A percentile compares a stretch with the other conserved stretches of the same genome.
Evolutionary conservation across 2,888 invertebrate genomes (phyloP).

Genomic region (Amphimallon solstitiale): DNA sequence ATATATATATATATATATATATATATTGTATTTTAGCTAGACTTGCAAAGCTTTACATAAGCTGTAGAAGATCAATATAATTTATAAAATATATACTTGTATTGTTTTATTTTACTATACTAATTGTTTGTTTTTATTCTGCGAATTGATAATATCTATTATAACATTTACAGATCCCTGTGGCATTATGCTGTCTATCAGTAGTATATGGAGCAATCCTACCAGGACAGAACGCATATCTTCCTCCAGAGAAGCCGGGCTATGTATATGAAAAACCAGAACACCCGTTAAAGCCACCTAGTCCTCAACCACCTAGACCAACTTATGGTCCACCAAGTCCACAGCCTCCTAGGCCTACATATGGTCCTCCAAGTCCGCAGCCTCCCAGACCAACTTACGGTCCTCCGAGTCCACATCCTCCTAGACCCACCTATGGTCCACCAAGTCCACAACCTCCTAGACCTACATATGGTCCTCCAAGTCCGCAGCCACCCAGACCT

Average conservation of each 20-base stretch:
- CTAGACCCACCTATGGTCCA: conserved; percentile 39
- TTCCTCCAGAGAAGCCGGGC: conserved; percentile 75
- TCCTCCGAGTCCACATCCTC: conserved; percentile 35
- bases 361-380: conserved; percentile 37
- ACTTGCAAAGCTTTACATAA: no score
- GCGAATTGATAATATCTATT: neutral
- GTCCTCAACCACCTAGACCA: conserved; percentile 31
- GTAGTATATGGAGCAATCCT: conserved; percentile 65
- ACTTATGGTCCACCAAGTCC: conserved; percentile 36
- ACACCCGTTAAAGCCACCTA: conserved; percentile 51
- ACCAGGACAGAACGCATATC: conserved; percentile 78
- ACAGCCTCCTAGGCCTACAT: conserved; percentile 34
- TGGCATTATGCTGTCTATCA: conserved; percentile 64
- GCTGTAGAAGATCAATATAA: no score
- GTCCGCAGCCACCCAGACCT: conserved; percentile 39
- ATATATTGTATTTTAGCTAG: neutral
- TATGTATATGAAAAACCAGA: conserved; percentile 78
- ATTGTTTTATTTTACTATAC: neutral
- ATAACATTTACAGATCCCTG: conserved; percentile 64
- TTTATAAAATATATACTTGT: no score
- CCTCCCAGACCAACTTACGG: conserved; percentile 33
- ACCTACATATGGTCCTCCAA: conserved; percentile 40
- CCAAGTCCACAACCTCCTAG: conserved; percentile 39
- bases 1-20: neutral
- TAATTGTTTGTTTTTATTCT: no score